Evolutionary conservation across 2,888 invertebrate genomes (phyloP), one percentile per base, ranked within the genome.

Genomic region (Helicoverpa assulta): DNA sequence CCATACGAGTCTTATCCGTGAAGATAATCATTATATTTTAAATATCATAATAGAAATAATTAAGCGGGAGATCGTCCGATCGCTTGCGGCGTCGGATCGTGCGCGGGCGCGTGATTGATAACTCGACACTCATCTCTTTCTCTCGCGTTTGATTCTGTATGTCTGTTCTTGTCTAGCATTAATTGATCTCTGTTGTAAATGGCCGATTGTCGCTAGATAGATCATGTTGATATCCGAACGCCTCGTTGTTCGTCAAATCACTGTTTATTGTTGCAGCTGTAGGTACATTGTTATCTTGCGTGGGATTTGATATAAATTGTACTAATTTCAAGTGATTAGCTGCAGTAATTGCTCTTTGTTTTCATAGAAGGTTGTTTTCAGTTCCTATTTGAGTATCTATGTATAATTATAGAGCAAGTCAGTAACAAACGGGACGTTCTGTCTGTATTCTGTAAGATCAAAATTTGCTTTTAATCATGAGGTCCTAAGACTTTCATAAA

Each of bases 31-130:
- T 93, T 91, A 94, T 91, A 91, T 90, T 93, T 93, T 92, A 92
- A 93, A 94, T 94, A 95, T 94, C 92, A 95, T 95, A 95, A 95
- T 95, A 95, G 93, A 95, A 95, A 95, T 95, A 95, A 95, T 95
- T 94, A 95, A 93, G 91, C 90, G 80, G 83, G 89, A 91, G 92
- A 94, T 93, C 90, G 90, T 85, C 88, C 89, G 91, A 93, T 93
- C 89, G 94, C 95, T 92, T 85, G 89, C 74, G 90, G 95, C 95
- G 86, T 86, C 87, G 84, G 88, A 92, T 93, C 92, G 92, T 92
- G 94, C 92, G 93, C 93, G 88, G 92, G 91, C 93, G 90, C 90
- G 88, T 95, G 95, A 95, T 95, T 95, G 95, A 95, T 95, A 95
- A 93, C 94, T 89, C 77, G 73, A 82, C 83, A 73, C 79, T 78